A percentile compares a stretch with the other conserved stretches of the same genome.
Evolutionary conservation across 2,113 vertebrate genomes (phyloP).

Genomic region (Anolis sagrei): DNA sequence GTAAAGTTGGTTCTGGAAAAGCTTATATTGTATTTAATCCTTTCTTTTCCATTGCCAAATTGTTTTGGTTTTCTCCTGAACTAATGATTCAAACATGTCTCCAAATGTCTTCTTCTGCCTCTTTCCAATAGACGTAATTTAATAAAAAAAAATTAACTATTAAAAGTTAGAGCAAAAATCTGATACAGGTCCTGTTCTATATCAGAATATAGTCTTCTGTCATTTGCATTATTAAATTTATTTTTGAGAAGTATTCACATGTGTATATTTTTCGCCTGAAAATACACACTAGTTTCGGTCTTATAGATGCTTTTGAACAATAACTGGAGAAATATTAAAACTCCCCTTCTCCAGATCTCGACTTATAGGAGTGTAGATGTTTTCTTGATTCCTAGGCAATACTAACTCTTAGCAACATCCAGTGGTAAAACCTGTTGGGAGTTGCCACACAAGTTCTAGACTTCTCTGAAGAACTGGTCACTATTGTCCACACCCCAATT

Average conservation of each 20-base stretch:
- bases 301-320: neutral
- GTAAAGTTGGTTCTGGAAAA: neutral
- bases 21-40: neutral
- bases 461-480: conserved; percentile 5
- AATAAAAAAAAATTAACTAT: neutral
- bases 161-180: neutral
- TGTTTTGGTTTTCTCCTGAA: neutral
- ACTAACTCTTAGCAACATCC: neutral
- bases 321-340: neutral
- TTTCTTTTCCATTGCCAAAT: neutral
- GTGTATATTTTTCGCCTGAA: neutral
- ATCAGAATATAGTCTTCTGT: neutral
- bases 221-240: neutral
- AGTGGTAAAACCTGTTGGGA: conserved; percentile 24
- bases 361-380: neutral
- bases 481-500: neutral
- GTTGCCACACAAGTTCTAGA: conserved; percentile 14
- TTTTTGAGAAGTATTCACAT: neutral
- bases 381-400: conserved; percentile 22
- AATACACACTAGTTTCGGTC: neutral
- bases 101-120: neutral
- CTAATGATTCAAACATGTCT: neutral
- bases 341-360: neutral
- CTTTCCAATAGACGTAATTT: neutral
- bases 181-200: neutral